These are phyloP conservation scores for rat (Rattus norvegicus) DNA, from an alignment of 2,113 vertebrate species.

Conservation along the genomic window DNA sequence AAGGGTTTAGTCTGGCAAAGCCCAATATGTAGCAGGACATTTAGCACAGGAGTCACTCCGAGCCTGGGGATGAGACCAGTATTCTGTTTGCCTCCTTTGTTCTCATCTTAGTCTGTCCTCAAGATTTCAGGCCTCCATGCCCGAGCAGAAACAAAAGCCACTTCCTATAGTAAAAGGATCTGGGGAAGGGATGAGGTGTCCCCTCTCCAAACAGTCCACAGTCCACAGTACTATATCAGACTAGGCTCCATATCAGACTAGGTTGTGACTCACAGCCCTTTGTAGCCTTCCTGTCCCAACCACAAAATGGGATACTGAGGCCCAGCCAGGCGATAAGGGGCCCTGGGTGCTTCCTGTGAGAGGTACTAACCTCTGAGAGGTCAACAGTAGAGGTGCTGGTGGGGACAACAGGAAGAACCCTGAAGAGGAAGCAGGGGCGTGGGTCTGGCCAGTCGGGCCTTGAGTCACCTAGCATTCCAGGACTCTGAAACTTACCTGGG, in stretches of 20 bases:
- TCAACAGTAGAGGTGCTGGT: background rate
- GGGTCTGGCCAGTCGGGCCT: background rate
- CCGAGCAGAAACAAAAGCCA: slow-evolving; percentile 49
- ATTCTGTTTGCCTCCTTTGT: background rate
- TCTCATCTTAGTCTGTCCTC: background rate
- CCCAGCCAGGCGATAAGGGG: background rate
- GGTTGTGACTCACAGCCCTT: background rate
- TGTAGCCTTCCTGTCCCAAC: background rate
- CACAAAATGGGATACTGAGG: background rate
- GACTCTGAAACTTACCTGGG: background rate
- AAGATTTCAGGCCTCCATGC: background rate
- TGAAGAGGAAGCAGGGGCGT: background rate
- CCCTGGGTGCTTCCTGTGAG: background rate
- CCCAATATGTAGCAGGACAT: background rate
- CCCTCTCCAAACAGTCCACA: background rate
- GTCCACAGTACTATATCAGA: background rate
- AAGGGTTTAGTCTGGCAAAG: background rate
- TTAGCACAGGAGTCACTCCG: background rate
- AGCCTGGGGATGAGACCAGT: background rate
- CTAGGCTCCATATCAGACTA: background rate
- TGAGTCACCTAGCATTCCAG: slow-evolving; percentile 42
- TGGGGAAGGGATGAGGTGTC: background rate
- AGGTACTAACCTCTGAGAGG: background rate
- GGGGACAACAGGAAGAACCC: background rate
- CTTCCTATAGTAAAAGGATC: slow-evolving; percentile 29